phyloP scores from a whole-genome alignment of 2,797 vertebrate genomes.

The Lemur catta region DNA sequence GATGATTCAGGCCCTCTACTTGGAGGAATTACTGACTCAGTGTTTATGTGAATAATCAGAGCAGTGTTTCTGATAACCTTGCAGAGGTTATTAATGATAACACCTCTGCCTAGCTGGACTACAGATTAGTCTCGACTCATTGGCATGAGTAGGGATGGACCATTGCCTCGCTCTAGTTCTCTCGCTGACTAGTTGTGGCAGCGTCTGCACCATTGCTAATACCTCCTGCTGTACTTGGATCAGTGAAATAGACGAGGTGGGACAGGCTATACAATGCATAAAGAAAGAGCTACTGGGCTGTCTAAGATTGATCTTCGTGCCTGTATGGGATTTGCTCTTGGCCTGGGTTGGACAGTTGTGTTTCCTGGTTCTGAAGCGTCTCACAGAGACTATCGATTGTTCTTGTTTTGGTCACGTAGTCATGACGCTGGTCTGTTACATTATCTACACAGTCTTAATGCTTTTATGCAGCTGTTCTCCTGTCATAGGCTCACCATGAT shows the following conservation, averaged over 20 bases:
- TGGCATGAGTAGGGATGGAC: not conserved
- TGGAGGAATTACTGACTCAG: not conserved
- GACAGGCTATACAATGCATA: not conserved
- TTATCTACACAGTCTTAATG: not conserved
- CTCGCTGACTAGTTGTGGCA: not conserved
- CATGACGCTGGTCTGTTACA: not conserved
- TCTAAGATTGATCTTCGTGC: not conserved
- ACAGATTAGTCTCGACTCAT: not conserved
- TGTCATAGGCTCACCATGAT: not conserved
- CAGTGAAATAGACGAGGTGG: not conserved
- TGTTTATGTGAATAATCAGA: not conserved
- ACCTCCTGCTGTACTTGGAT: not conserved
- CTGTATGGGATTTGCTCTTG: not conserved
- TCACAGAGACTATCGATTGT: not conserved
- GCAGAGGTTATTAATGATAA: not conserved
- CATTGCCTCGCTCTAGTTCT: not conserved
- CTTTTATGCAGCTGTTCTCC: not conserved
- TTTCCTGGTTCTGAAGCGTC: not conserved
- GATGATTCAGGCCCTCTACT: not conserved
- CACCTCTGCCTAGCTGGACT: not conserved
- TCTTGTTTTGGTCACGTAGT: not conserved
- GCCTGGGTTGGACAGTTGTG: not conserved
- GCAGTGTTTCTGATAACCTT: not conserved
- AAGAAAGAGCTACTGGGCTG: not conserved
- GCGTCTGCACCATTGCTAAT: not conserved